Percentiles rank a stretch among this genome's conserved stretches.
These are phyloP conservation scores for Saguinus midas DNA, from an alignment of 2,113 vertebrate genomes.

Conservation along the genomic window DNA sequence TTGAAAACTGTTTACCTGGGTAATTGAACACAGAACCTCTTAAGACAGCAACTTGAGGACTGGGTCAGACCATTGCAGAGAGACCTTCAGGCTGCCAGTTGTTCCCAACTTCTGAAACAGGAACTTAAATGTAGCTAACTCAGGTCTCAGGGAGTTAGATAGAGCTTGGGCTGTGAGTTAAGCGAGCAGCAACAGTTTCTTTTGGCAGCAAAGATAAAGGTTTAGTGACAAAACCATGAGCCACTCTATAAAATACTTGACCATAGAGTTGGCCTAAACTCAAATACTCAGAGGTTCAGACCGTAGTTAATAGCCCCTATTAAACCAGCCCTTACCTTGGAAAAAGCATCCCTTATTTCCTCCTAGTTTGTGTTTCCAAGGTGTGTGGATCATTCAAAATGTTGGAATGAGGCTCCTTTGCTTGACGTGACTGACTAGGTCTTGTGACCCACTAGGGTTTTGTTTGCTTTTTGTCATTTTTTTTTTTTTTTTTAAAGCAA, in stretches of 20 bases:
- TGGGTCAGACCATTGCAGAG: background rate
- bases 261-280: background rate
- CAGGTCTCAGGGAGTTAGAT: background rate
- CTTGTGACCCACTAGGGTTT: slow-evolving; percentile 29
- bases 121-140: background rate
- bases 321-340: slow-evolving; percentile 38
- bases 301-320: slow-evolving; percentile 32
- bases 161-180: background rate
- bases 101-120: slow-evolving; percentile 1
- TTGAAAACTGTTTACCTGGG: background rate
- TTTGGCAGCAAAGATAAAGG: slow-evolving; percentile 3
- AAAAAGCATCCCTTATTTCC: slow-evolving; percentile 11
- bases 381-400: slow-evolving; percentile 33
- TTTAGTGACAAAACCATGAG: slow-evolving; percentile 34
- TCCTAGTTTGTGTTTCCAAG: slow-evolving; percentile 44
- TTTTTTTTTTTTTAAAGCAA: too few species aligned
- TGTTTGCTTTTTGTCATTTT: background rate
- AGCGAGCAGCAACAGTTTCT: slow-evolving; percentile 31
- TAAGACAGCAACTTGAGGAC: background rate
- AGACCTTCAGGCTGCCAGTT: background rate
- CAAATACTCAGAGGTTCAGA: background rate
- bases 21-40: background rate
- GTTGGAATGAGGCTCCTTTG: slow-evolving; percentile 20
- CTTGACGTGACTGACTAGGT: slow-evolving; percentile 18
- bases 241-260: slow-evolving; percentile 35